These are phyloP conservation scores for Parnassius smintheus DNA, from an alignment of 2,888 invertebrate genomes.

Conservation along the genomic window DNA sequence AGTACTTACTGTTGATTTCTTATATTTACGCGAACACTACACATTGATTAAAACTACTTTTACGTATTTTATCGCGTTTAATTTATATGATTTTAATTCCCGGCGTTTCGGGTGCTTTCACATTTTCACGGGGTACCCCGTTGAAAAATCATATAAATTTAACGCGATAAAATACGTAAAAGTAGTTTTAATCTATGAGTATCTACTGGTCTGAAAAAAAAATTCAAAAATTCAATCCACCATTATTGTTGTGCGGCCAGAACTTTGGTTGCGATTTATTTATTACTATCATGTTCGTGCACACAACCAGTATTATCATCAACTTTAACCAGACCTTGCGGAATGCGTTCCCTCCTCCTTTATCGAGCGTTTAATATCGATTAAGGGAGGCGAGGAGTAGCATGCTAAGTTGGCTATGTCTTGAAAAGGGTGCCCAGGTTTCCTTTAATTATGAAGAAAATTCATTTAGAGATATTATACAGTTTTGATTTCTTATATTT, in stretches of 20 bases:
- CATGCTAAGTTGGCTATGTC: constrained; percentile 37
- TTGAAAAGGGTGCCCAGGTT: constrained; percentile 14
- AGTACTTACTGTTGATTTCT: too few species aligned
- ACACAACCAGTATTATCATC: constrained; percentile 42
- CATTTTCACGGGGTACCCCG: too few species aligned
- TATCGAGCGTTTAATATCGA: constrained; percentile 20
- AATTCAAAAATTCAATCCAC: background rate
- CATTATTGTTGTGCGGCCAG: constrained; percentile 39
- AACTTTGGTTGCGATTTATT: constrained; percentile 52
- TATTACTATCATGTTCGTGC: constrained; percentile 60
- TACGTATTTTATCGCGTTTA: too few species aligned
- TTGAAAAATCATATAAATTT: too few species aligned
- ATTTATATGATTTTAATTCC: too few species aligned
- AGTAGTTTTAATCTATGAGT: too few species aligned
- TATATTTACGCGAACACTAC: too few species aligned
- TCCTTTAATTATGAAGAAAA: constrained; percentile 21
- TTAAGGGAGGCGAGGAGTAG: constrained; percentile 37
- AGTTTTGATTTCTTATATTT: too few species aligned
- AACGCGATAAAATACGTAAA: too few species aligned
- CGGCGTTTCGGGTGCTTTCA: too few species aligned
- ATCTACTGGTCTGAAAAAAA: too few species aligned
- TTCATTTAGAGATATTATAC: background rate
- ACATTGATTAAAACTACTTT: too few species aligned
- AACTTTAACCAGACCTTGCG: constrained; percentile 32
- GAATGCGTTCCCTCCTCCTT: constrained; percentile 32